phyloP scores from a whole-genome alignment of 1,140 invertebrate genomes.

The Aphelinus certus region DNA sequence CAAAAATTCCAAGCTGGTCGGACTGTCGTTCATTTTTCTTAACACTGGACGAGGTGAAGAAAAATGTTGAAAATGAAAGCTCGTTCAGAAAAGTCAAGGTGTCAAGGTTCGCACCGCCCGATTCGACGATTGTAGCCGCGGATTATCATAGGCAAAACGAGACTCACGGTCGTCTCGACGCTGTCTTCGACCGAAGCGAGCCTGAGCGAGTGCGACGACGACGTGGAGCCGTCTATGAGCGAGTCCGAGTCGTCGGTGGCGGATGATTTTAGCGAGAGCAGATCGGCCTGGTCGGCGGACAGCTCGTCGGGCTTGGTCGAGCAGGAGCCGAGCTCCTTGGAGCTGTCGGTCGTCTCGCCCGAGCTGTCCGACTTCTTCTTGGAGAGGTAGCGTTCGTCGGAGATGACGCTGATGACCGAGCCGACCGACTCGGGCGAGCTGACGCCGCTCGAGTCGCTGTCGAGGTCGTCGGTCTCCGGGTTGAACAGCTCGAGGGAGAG shows the following conservation, averaged over 20 bases:
- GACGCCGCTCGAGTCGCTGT: constrained; percentile 86
- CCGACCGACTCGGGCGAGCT: constrained; percentile 88
- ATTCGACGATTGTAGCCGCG: too few relatives aligned
- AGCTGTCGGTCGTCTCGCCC: not conserved
- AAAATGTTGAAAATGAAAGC: too few relatives aligned
- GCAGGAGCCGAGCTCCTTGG: not conserved
- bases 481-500: constrained; percentile 87
- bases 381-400: constrained; percentile 48
- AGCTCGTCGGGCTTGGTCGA: constrained; percentile 14
- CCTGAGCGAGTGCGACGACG: constrained; percentile 37
- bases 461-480: constrained; percentile 89
- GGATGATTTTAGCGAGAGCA: constrained; percentile 3
- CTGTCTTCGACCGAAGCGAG: constrained; percentile 74
- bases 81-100: too few relatives aligned
- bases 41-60: too few relatives aligned
- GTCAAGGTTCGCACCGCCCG: too few relatives aligned
- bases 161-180: constrained; percentile 53
- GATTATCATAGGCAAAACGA: not conserved
- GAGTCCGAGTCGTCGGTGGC: constrained; percentile 17
- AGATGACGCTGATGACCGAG: constrained; percentile 79
- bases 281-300: not conserved
- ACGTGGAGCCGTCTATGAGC: constrained; percentile 7
- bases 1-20: too few relatives aligned
- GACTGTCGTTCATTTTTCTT: too few relatives aligned
- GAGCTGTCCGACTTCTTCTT: not conserved